Percentiles rank a stretch among this genome's conserved stretches.
These are phyloP conservation scores for Phocoena phocoena DNA, from an alignment of 2,113 vertebrate genomes.

Conservation along the genomic window DNA sequence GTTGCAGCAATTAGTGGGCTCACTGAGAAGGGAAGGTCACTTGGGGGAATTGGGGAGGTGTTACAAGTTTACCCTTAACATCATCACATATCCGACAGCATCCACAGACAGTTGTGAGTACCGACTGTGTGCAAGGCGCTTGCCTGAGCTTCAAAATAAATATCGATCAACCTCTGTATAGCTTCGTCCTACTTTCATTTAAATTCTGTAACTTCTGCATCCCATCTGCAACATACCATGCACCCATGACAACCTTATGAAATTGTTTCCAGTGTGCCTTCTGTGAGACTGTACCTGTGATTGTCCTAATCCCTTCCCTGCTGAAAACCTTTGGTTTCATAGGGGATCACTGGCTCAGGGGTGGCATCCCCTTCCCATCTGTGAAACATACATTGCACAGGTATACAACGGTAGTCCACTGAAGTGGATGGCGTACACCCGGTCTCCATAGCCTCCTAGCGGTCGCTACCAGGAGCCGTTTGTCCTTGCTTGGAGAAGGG, in stretches of 20 bases:
- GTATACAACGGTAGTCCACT: not conserved
- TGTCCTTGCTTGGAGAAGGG: not conserved
- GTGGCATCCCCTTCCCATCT: not conserved
- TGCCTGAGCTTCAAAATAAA: constrained; percentile 36
- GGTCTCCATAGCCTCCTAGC: not conserved
- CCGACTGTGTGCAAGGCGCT: not conserved
- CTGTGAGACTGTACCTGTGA: not conserved
- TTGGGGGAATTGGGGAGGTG: not conserved
- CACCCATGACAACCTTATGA: not conserved
- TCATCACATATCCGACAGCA: not conserved
- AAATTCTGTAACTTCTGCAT: not conserved
- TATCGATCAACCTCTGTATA: not conserved
- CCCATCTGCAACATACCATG: not conserved
- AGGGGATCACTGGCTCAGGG: not conserved
- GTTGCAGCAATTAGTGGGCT: not conserved
- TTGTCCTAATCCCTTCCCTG: not conserved
- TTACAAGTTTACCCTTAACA: not conserved
- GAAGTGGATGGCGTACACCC: not conserved
- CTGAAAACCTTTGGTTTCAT: not conserved
- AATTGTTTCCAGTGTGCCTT: not conserved
- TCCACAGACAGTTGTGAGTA: not conserved
- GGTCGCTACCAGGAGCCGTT: not conserved
- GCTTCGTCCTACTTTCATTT: not conserved
- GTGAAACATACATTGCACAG: not conserved
- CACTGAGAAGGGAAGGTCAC: not conserved